These are phyloP conservation scores for Garra rufa DNA, from an alignment of 2,113 vertebrate species.

Conservation along the genomic window DNA sequence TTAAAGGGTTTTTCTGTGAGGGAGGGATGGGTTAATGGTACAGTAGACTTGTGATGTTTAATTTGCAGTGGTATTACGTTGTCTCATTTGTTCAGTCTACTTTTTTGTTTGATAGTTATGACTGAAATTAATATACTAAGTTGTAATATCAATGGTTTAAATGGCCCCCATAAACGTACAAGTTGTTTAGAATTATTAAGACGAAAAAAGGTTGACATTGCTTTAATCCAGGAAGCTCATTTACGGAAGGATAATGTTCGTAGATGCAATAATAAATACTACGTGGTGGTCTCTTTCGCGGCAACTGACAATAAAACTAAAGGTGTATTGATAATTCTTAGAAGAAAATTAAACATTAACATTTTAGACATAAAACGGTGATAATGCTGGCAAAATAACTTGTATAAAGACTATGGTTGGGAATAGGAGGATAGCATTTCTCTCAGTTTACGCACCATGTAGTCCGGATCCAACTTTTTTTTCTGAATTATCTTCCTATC, in stretches of 20 bases:
- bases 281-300: not conserved
- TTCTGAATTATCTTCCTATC: not conserved
- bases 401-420: slow-evolving; percentile 2
- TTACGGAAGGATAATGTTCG: too few species aligned
- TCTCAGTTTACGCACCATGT: slow-evolving; percentile 26
- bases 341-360: not conserved
- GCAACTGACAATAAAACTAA: slow-evolving; percentile 7
- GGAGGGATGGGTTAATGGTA: not conserved
- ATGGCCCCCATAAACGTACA: too few species aligned
- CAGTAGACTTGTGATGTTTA: not conserved
- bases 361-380: not conserved
- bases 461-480: slow-evolving; percentile 7
- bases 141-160: slow-evolving; percentile 6
- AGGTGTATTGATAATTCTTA: not conserved
- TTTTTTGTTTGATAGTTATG: not conserved
- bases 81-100: not conserved
- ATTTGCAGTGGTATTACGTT: not conserved
- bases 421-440: slow-evolving; percentile 14
- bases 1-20: not conserved
- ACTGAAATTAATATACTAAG: slow-evolving; percentile 20
- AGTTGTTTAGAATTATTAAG: too few species aligned
- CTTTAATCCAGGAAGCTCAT: too few species aligned
- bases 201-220: too few species aligned
- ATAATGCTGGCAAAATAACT: slow-evolving; percentile 29
- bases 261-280: slow-evolving; percentile 26